These are phyloP conservation scores for Lasioglossum villosulum DNA, from an alignment of 2,888 invertebrate species.

Conservation along the genomic window DNA sequence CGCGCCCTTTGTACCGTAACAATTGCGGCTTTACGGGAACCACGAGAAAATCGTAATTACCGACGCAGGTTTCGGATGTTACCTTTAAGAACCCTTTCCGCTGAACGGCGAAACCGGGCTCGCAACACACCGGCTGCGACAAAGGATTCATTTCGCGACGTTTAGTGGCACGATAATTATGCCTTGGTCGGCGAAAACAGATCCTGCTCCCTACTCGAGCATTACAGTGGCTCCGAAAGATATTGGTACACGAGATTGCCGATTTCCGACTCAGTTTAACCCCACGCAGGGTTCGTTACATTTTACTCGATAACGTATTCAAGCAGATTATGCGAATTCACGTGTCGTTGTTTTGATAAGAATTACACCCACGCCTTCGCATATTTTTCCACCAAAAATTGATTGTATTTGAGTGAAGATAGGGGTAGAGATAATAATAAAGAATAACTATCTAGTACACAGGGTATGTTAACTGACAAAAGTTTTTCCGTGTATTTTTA, in stretches of 20 bases:
- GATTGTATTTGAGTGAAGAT: too few species aligned
- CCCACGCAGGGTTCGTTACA: not conserved
- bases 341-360: too few species aligned
- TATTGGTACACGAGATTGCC: not conserved
- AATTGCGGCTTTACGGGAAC: conserved; percentile 35
- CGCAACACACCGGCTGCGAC: not conserved
- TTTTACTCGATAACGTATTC: not conserved
- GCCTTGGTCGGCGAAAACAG: not conserved
- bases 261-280: not conserved
- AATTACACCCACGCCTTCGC: too few species aligned
- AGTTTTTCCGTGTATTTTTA: not conserved
- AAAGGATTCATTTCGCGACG: conserved; percentile 21
- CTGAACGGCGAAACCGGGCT: not conserved
- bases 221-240: not conserved
- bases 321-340: too few species aligned
- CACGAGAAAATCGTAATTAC: conserved; percentile 34
- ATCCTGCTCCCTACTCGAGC: not conserved
- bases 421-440: too few species aligned
- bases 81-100: conserved; percentile 8
- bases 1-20: conserved; percentile 30
- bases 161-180: conserved; percentile 21
- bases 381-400: too few species aligned
- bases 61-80: conserved; percentile 22
- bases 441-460: too few species aligned
- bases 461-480: too few species aligned